phyloP scores from a whole-genome alignment of 2,797 vertebrate genomes.

The Antennarius maculatus region DNA sequence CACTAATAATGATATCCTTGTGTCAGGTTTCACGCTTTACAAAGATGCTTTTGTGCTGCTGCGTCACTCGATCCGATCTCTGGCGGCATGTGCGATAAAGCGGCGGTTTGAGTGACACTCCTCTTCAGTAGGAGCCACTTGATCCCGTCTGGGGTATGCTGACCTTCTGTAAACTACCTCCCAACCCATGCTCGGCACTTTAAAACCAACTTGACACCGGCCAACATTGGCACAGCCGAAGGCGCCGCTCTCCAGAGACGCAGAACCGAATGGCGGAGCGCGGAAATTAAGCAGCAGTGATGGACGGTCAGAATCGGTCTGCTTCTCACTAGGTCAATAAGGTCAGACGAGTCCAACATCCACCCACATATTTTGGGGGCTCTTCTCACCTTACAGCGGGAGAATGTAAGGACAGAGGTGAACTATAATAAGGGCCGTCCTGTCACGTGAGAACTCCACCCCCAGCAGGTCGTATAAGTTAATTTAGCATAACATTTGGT shows the following conservation, averaged over 20 bases:
- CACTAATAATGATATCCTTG: background rate
- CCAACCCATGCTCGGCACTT: constrained; percentile 57
- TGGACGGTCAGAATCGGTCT: background rate
- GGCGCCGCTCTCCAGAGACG: constrained; percentile 26
- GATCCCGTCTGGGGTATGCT: constrained; percentile 64
- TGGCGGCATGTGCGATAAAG: constrained; percentile 32
- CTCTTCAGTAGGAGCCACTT: constrained; percentile 68
- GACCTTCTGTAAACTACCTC: constrained; percentile 74
- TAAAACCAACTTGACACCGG: constrained; percentile 52
- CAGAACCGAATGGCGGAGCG: constrained; percentile 17
- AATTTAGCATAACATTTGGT: too few relatives aligned
- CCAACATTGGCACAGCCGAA: constrained; percentile 55
- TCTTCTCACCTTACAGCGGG: constrained; percentile 49
- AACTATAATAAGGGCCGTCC: constrained; percentile 34
- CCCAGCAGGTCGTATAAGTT: too few relatives aligned
- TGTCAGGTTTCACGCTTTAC: background rate
- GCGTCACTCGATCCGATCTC: constrained; percentile 7
- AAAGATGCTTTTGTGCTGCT: background rate
- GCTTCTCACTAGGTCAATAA: too few relatives aligned
- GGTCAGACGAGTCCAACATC: constrained; percentile 9
- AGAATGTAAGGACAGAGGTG: constrained; percentile 16
- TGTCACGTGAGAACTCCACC: constrained; percentile 62
- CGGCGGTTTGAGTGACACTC: constrained; percentile 66
- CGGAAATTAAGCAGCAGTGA: constrained; percentile 43
- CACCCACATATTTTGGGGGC: background rate